phyloP scores from a whole-genome alignment of 2,888 invertebrate genomes.

The Allacma fusca region DNA sequence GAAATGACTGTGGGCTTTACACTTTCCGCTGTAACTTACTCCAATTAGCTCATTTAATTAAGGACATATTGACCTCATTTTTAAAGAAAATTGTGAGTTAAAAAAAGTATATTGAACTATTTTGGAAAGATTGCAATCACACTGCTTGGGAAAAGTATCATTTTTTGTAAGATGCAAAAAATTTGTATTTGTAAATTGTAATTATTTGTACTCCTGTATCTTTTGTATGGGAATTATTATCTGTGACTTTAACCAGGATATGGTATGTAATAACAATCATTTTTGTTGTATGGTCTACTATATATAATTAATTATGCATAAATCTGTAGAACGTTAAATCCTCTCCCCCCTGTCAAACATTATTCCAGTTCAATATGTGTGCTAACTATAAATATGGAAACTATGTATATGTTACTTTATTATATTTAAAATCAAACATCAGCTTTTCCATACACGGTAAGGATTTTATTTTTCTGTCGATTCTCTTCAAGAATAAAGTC shows the following conservation, averaged over 20 bases:
- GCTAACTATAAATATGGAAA: background rate
- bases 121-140: background rate
- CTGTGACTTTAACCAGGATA: too few species aligned
- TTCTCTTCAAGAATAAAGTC: slow-evolving; percentile 26
- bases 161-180: background rate
- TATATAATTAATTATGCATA: too few species aligned
- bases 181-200: slow-evolving; percentile 7
- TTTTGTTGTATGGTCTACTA: background rate
- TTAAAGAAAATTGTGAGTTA: background rate
- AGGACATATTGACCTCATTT: too few species aligned
- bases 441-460: slow-evolving; percentile 5
- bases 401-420: background rate
- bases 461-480: slow-evolving; percentile 35
- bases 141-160: too few species aligned
- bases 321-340: too few species aligned
- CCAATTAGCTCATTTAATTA: too few species aligned
- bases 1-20: too few species aligned
- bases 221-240: background rate
- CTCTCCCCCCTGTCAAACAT: too few species aligned
- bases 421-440: too few species aligned
- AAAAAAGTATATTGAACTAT: background rate
- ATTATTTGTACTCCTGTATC: slow-evolving; percentile 9
- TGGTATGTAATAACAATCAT: too few species aligned
- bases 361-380: too few species aligned
- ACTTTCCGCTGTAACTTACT: too few species aligned